A percentile compares a stretch with the other conserved stretches of the same genome.
Evolutionary conservation across 2,888 invertebrate species (phyloP).

Genomic region (Ctena decussata): DNA sequence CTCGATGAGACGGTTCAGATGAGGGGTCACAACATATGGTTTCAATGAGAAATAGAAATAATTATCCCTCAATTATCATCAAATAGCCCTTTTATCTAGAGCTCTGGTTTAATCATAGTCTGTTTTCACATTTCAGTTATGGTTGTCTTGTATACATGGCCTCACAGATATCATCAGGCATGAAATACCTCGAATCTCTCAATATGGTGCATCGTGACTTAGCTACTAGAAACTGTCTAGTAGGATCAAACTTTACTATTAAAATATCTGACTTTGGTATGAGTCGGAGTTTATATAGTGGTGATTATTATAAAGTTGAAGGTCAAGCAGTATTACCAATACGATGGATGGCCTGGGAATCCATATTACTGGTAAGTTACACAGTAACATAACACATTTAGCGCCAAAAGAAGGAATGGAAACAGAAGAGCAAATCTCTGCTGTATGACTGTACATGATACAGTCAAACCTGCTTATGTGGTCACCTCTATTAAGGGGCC

Average conservation of each 20-base stretch:
- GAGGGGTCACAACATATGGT: too few species aligned
- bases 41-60: too few species aligned
- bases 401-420: too few species aligned
- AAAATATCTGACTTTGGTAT: slow-evolving; percentile 87
- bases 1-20: too few species aligned
- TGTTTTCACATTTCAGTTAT: slow-evolving; percentile 89
- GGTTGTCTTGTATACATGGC: slow-evolving; percentile 94
- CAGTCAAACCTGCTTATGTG: too few species aligned
- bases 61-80: too few species aligned
- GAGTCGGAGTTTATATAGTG: slow-evolving; percentile 86
- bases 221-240: slow-evolving; percentile 95
- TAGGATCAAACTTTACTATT: slow-evolving; percentile 92
- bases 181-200: slow-evolving; percentile 95
- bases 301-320: slow-evolving; percentile 94
- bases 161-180: slow-evolving; percentile 95
- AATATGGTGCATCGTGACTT: slow-evolving; percentile 97
- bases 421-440: too few species aligned
- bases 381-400: too few species aligned
- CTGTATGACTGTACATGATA: too few species aligned
- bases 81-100: too few species aligned
- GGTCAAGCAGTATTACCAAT: slow-evolving; percentile 93
- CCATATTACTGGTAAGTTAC: slow-evolving; percentile 89
- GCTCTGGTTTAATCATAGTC: too few species aligned
- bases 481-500: too few species aligned
- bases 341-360: slow-evolving; percentile 97